Evolutionary conservation across 2,888 invertebrate species (phyloP).

Genomic region (Colletes collaris): DNA sequence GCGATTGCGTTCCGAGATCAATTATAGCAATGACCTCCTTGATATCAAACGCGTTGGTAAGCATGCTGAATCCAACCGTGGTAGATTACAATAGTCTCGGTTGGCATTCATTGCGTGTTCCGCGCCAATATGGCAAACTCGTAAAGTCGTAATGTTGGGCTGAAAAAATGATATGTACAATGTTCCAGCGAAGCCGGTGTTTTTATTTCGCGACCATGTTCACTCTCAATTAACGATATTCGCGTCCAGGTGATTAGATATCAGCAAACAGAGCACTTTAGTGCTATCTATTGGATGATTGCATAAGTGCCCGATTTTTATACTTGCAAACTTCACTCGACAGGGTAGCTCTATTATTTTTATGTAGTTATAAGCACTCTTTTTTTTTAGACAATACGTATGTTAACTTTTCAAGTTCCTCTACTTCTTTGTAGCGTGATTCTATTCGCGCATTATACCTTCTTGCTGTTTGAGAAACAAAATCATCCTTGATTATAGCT

Average conservation of each 20-base stretch:
- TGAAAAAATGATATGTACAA: not conserved
- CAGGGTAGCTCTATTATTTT: too few relatives aligned
- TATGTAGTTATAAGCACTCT: too few relatives aligned
- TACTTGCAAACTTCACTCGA: too few relatives aligned
- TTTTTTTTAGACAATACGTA: constrained; percentile 70
- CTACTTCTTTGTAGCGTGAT: constrained; percentile 72
- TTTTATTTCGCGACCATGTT: too few relatives aligned
- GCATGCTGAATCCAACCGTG: constrained; percentile 20
- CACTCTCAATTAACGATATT: too few relatives aligned
- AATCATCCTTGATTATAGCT: constrained; percentile 73
- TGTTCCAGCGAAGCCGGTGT: too few relatives aligned
- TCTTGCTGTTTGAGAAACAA: constrained; percentile 68
- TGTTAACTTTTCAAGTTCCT: constrained; percentile 73
- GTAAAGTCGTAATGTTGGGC: not conserved
- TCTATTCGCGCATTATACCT: constrained; percentile 75
- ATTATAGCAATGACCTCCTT: constrained; percentile 54
- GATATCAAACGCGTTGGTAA: constrained; percentile 30
- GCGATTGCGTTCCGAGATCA: constrained; percentile 59
- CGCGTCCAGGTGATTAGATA: too few relatives aligned
- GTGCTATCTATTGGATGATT: too few relatives aligned
- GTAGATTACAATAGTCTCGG: constrained; percentile 24
- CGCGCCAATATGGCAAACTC: not conserved
- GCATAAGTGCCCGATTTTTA: too few relatives aligned
- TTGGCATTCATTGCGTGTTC: not conserved
- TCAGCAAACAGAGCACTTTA: too few relatives aligned